Evolutionary conservation across 1,140 invertebrate genomes (phyloP), one percentile per base, ranked within the genome.

Genomic region (Phymorhynchus buccinoides): DNA sequence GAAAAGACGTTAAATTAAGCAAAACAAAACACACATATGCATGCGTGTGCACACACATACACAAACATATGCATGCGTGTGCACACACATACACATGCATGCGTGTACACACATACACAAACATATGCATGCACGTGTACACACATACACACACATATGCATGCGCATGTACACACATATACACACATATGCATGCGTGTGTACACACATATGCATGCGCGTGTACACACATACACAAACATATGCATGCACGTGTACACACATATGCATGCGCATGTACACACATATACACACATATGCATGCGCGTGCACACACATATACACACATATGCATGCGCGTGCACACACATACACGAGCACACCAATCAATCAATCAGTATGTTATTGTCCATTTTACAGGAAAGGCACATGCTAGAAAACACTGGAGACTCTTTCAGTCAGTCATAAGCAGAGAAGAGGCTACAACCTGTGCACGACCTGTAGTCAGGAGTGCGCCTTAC

Each of bases 71-170:
- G 48, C 52, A 44, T n/a, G 48, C 78, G 30, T n/a, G 27, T 42
- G 48, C 41, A 52, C 52, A 44, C 78, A 62, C 56, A 52, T 18
- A 0, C 56, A 62, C 56, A 62, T 27, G n/a, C n/a, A n/a, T n/a
- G n/a, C n/a, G n/a, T n/a, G n/a, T n/a, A n/a, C n/a, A n/a, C n/a
- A n/a, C n/a, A n/a, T n/a, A n/a, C n/a, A n/a, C n/a, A n/a, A 32
- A 71, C 35, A 78, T 41, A 44, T 41, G 7, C 39, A 80, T 41
- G 44, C 78, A 42, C 41, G 35, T 32, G 44, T 30, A 80, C 78
- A 79, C 78, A 80, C 52, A 44, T n/a, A 80, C 78, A 52, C 42
- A 42, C 78, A 80, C 41, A 52, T 32, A 44, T 42, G 27, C 56
- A 52, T 18, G 0, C 56, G n/a, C 56, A 62, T 27, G n/a, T n/a